Percentiles rank a stretch among this genome's conserved stretches.
Conservation (phyloP, 1,140 invertebrate genomes). For the Halictus rubicundus region DNA sequence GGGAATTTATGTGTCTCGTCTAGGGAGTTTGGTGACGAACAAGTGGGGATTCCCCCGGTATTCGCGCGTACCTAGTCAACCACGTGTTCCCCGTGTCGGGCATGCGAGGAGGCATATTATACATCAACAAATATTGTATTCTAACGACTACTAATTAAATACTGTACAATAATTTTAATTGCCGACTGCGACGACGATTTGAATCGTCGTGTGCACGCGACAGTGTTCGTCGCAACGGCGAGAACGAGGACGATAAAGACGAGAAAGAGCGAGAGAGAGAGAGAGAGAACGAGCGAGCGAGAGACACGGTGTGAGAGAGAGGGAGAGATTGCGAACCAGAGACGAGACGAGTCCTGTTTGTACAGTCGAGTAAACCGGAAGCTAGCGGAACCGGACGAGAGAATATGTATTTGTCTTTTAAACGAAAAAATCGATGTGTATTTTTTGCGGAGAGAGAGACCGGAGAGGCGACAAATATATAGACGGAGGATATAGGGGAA, state of each 20-base stretch:
- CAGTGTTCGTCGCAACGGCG: neutral
- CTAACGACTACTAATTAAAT: slow-evolving; percentile 74
- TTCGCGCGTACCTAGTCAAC: slow-evolving; percentile 36
- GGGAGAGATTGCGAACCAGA: neutral
- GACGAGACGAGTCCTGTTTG: slow-evolving; percentile 15
- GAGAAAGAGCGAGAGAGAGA: neutral
- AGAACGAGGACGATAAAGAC: neutral
- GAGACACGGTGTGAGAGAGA: neutral
- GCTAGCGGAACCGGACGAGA: neutral
- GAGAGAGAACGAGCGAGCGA: neutral
- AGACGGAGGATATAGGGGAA: neutral
- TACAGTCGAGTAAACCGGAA: neutral
- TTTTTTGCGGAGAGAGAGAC: slow-evolving; percentile 8
- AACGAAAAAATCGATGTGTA: slow-evolving; percentile 17
- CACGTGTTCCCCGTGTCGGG: slow-evolving; percentile 35
- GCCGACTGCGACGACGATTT: slow-evolving; percentile 54
- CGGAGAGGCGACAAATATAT: slow-evolving; percentile 19
- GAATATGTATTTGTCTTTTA: slow-evolving; percentile 33
- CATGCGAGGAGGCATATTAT: slow-evolving; percentile 57
- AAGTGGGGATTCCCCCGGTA: neutral
- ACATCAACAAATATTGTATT: slow-evolving; percentile 74
- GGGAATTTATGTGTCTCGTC: no score
- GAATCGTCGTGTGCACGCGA: no score
- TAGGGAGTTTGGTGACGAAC: no score
- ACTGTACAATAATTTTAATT: slow-evolving; percentile 77